Conservation (phyloP, 2,888 invertebrate species). For the Chloromyia formosa region DNA sequence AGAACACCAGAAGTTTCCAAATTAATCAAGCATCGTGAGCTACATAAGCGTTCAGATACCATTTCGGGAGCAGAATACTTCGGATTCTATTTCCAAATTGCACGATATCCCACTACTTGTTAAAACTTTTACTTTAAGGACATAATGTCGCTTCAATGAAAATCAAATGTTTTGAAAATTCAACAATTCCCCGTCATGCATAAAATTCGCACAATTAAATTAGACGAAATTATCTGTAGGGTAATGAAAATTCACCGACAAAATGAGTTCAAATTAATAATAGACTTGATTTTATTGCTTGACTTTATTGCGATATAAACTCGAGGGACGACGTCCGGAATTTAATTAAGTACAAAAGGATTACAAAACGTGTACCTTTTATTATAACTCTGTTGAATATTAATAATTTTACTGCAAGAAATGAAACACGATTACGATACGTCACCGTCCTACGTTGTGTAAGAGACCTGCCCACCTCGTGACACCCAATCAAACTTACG, state of each 20-base stretch:
- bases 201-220: slow-evolving; percentile 1
- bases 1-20: too few species aligned
- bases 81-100: too few species aligned
- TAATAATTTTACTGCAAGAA: slow-evolving; percentile 33
- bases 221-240: slow-evolving; percentile 11
- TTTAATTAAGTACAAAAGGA: slow-evolving; percentile 38
- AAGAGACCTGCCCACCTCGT: background rate
- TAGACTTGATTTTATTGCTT: slow-evolving; percentile 28
- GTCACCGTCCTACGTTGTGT: background rate
- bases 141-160: too few species aligned
- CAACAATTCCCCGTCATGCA: too few species aligned
- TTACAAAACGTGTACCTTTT: slow-evolving; percentile 28
- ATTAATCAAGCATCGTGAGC: too few species aligned
- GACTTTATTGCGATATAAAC: slow-evolving; percentile 32
- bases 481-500: too few species aligned
- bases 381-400: slow-evolving; percentile 22
- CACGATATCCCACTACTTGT: too few species aligned
- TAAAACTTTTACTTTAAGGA: too few species aligned
- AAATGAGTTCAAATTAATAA: slow-evolving; percentile 32
- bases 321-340: background rate
- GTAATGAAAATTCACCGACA: background rate
- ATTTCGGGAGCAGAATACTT: too few species aligned
- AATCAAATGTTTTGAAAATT: too few species aligned
- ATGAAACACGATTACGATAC: background rate
- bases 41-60: too few species aligned